Percentiles rank a stretch among this genome's conserved stretches.
Evolutionary conservation across 2,797 vertebrate genomes (phyloP).

Genomic region (Decapterus maruadsi): DNA sequence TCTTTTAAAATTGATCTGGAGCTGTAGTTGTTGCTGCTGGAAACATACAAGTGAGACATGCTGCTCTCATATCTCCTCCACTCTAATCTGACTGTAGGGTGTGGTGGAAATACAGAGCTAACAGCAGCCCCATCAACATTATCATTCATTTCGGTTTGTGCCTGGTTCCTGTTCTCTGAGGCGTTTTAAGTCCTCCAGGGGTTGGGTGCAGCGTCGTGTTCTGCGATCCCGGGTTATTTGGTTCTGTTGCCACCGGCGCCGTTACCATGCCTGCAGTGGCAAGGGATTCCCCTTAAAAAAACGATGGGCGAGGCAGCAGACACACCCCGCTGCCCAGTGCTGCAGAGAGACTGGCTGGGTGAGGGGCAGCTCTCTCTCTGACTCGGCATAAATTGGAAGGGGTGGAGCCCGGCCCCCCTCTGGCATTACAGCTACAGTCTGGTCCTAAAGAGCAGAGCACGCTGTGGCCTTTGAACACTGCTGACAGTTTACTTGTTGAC

Average conservation of each 20-base stretch:
- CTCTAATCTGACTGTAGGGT: background rate
- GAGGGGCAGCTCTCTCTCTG: conserved; percentile 74
- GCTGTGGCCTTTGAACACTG: conserved; percentile 42
- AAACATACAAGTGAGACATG: background rate
- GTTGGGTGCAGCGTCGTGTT: conserved; percentile 6
- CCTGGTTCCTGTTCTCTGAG: conserved; percentile 6
- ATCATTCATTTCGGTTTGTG: background rate
- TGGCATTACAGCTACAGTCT: conserved; percentile 51
- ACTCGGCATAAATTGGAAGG: conserved; percentile 78
- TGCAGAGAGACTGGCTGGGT: conserved; percentile 78
- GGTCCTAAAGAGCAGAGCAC: conserved; percentile 43
- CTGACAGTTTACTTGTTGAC: conserved; percentile 57
- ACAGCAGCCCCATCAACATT: conserved; percentile 3
- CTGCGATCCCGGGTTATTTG: conserved; percentile 44
- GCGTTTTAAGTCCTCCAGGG: conserved; percentile 17
- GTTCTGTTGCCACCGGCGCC: conserved; percentile 51
- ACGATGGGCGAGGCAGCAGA: conserved; percentile 80
- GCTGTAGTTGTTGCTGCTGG: conserved; percentile 5
- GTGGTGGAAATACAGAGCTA: conserved; percentile 3
- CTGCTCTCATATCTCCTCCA: background rate
- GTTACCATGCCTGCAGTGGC: conserved; percentile 77
- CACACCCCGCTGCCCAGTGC: conserved; percentile 81
- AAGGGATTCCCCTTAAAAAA: conserved; percentile 77
- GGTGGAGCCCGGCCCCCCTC: conserved; percentile 68
- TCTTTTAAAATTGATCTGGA: background rate